phyloP scores from a whole-genome alignment of 2,888 invertebrate genomes.

The Athrips mouffetella region DNA sequence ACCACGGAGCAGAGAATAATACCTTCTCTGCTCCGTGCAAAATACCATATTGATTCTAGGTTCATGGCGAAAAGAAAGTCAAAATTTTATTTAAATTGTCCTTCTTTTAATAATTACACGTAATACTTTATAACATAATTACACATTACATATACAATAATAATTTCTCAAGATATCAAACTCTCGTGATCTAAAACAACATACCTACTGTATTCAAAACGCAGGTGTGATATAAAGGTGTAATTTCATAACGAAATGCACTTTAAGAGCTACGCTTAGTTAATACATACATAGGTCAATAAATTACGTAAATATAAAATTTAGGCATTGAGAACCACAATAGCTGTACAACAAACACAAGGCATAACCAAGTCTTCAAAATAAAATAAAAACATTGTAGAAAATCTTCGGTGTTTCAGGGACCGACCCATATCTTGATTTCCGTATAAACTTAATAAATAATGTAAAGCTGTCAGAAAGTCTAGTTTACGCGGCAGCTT shows the following conservation, averaged over 20 bases:
- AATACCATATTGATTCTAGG: no score
- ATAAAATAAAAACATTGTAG: conserved; percentile 30
- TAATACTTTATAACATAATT: conserved; percentile 78
- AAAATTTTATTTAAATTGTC: conserved; percentile 62
- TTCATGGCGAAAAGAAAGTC: not conserved
- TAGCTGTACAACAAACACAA: conserved; percentile 64
- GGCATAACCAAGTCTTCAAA: conserved; percentile 35
- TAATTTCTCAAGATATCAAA: conserved; percentile 75
- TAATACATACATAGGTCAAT: conserved; percentile 63
- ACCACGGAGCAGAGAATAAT: no score
- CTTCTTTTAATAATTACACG: conserved; percentile 76
- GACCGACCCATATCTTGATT: conserved; percentile 4
- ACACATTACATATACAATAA: conserved; percentile 76
- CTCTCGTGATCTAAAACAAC: conserved; percentile 69
- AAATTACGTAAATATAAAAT: conserved; percentile 75
- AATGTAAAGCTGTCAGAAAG: conserved; percentile 68
- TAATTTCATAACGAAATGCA: conserved; percentile 70
- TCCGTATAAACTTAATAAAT: conserved; percentile 49
- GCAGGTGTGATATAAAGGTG: conserved; percentile 61
- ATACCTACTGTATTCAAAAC: conserved; percentile 63
- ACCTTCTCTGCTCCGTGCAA: no score
- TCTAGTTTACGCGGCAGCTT: conserved; percentile 23
- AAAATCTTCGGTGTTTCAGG: conserved; percentile 3
- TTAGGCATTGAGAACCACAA: conserved; percentile 61
- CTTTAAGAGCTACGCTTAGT: conserved; percentile 60